Evolutionary conservation across 2,113 vertebrate species (phyloP).

Genomic region (Serilophus lunatus): DNA sequence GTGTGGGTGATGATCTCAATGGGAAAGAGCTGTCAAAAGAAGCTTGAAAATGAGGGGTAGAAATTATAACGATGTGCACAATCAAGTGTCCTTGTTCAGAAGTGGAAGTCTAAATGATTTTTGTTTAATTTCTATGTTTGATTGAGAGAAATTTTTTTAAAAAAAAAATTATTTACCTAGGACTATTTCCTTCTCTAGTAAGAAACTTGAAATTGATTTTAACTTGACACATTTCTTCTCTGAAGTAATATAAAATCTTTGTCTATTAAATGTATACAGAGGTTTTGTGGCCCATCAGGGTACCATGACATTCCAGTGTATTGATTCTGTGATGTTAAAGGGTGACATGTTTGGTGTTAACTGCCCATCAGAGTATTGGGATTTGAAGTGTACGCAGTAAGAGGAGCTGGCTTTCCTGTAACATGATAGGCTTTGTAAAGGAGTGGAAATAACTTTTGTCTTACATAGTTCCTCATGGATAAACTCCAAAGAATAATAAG

Average conservation of each 20-base stretch:
- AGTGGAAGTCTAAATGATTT: neutral
- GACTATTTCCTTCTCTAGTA: constrained; percentile 43
- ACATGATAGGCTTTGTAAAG: constrained; percentile 50
- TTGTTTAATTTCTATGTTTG: constrained; percentile 17
- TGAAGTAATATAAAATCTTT: constrained; percentile 66
- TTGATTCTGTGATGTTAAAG: constrained; percentile 72
- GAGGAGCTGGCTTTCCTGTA: constrained; percentile 48
- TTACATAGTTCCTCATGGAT: neutral
- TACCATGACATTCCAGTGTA: constrained; percentile 72
- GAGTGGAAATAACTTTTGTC: neutral
- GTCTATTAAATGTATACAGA: constrained; percentile 70
- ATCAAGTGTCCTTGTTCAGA: neutral
- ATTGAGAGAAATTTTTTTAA: constrained; percentile 43
- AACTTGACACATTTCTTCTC: constrained; percentile 42
- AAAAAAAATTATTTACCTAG: constrained; percentile 53
- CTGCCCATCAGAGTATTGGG: constrained; percentile 52
- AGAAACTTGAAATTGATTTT: constrained; percentile 64
- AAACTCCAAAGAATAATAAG: neutral
- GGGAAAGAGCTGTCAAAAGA: neutral
- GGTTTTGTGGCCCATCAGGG: constrained; percentile 75
- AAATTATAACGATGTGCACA: neutral
- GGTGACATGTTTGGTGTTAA: constrained; percentile 72
- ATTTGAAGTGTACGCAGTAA: constrained; percentile 48
- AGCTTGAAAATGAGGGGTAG: neutral
- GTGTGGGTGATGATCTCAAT: neutral